Conservation (phyloP, 2,888 invertebrate species). For the Caenorhabditis sp. region DNA sequence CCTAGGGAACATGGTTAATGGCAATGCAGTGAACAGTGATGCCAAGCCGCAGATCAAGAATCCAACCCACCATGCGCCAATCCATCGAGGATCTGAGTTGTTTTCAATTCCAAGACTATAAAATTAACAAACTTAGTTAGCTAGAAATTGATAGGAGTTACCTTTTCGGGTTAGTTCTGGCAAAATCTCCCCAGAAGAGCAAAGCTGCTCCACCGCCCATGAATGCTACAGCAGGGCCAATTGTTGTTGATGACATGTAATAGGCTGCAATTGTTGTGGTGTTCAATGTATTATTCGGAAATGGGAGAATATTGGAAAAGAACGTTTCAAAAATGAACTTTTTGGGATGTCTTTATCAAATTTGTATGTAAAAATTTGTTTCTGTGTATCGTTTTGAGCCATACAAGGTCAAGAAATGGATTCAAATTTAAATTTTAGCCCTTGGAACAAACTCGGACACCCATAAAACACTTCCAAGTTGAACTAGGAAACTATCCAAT, state of each 20-base stretch:
- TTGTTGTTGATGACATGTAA: conserved; percentile 82
- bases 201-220: conserved; percentile 83
- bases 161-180: conserved; percentile 42
- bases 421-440: too few species aligned
- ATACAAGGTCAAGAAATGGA: too few species aligned
- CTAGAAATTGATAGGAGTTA: conserved; percentile 11
- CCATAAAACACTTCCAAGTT: too few species aligned
- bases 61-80: conserved; percentile 74
- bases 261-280: conserved; percentile 75
- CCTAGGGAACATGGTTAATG: conserved; percentile 71
- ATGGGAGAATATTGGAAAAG: too few species aligned
- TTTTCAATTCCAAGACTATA: conserved; percentile 48
- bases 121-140: background rate
- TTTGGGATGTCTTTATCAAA: background rate
- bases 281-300: too few species aligned
- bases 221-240: conserved; percentile 85
- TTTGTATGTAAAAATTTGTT: background rate
- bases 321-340: conserved; percentile 49
- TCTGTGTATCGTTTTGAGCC: too few species aligned
- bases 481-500: too few species aligned
- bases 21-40: conserved; percentile 71
- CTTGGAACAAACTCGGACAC: too few species aligned
- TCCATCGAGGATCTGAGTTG: conserved; percentile 69
- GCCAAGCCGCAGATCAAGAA: conserved; percentile 71
- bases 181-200: conserved; percentile 76